These are phyloP conservation scores for Chinchilla lanigera DNA, from an alignment of 2,113 vertebrate species.

Conservation along the genomic window DNA sequence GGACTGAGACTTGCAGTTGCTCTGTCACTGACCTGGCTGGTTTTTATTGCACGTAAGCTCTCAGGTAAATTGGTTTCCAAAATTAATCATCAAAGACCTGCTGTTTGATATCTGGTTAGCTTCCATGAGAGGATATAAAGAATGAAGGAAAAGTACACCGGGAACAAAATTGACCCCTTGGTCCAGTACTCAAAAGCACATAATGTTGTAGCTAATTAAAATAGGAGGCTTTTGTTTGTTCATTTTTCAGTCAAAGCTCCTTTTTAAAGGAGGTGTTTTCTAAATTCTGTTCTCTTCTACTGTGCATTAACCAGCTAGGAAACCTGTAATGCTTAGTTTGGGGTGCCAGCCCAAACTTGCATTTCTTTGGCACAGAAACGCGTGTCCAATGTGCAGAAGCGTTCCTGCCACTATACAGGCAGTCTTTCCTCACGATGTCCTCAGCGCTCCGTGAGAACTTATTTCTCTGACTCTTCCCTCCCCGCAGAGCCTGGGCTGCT, in stretches of 20 bases:
- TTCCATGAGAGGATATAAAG: not conserved
- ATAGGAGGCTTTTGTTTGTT: not conserved
- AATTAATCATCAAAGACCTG: not conserved
- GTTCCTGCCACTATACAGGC: not conserved
- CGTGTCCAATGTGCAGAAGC: rapidly evolving
- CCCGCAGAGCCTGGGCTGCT: slow-evolving; percentile 89
- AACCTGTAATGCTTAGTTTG: not conserved
- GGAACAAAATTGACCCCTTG: not conserved
- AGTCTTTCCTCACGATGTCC: not conserved
- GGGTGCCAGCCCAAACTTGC: not conserved
- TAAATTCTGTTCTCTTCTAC: not conserved
- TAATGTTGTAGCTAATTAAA: not conserved
- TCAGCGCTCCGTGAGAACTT: not conserved
- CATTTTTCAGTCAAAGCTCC: not conserved
- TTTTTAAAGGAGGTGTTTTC: not conserved
- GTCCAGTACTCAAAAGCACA: not conserved
- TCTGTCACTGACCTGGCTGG: rapidly evolving
- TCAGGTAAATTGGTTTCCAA: not conserved
- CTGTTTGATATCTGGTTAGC: not conserved
- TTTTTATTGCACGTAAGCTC: not conserved
- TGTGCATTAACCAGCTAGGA: not conserved
- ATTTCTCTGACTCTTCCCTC: rapidly evolving
- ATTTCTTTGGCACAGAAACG: not conserved
- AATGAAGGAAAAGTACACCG: not conserved
- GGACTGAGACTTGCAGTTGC: rapidly evolving